These are phyloP conservation scores for Tachina grossa DNA, from an alignment of 2,888 invertebrate genomes.

Conservation along the genomic window DNA sequence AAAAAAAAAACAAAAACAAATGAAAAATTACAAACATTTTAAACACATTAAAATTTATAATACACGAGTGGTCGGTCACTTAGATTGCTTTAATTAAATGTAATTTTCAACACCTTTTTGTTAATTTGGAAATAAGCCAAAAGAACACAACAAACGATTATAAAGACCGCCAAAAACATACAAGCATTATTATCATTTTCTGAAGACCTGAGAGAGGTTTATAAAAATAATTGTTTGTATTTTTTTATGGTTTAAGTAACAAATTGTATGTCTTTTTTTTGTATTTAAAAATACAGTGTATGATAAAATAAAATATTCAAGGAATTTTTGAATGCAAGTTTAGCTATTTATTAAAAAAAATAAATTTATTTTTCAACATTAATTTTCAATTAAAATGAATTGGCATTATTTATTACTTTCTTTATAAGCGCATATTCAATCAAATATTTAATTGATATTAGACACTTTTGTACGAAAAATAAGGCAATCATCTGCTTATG, in stretches of 20 bases:
- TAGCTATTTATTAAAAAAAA: neutral
- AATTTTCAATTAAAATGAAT: no score
- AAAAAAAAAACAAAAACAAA: no score
- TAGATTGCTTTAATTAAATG: conserved; percentile 55
- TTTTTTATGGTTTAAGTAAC: conserved; percentile 3
- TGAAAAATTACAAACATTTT: conserved; percentile 21
- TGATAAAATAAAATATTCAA: neutral
- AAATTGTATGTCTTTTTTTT: conserved; percentile 14
- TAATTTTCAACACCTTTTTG: conserved; percentile 54
- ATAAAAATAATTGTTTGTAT: conserved; percentile 48
- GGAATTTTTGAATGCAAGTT: neutral
- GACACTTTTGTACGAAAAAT: no score
- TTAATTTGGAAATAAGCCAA: conserved; percentile 72
- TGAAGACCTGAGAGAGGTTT: conserved; percentile 23
- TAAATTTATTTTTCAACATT: no score
- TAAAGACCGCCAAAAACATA: conserved; percentile 3
- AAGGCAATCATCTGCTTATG: no score
- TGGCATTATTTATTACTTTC: no score
- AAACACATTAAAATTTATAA: conserved; percentile 31
- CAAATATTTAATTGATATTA: no score
- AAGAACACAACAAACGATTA: conserved; percentile 51
- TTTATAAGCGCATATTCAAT: no score
- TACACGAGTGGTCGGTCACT: conserved; percentile 16
- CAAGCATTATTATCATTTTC: conserved; percentile 1
- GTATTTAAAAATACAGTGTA: conserved; percentile 11